Percentiles rank a stretch among this genome's conserved stretches.
Conservation (phyloP, 1,140 invertebrate genomes). For the Zophobas atratus region DNA sequence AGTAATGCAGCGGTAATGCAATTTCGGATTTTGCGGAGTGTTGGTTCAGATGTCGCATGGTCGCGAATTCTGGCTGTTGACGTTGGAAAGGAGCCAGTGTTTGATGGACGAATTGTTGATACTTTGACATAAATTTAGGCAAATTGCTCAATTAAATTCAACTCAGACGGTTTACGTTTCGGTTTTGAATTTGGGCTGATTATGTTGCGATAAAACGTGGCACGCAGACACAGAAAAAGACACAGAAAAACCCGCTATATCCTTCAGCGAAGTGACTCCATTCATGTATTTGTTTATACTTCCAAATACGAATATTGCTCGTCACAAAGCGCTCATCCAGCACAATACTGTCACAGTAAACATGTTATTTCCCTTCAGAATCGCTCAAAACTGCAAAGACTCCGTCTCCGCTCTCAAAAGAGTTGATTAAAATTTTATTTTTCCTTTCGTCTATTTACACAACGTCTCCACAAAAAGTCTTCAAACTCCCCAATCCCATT, state of each 20-base stretch:
- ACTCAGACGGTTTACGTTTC: too few relatives aligned
- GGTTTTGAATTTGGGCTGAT: too few relatives aligned
- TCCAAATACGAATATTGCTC: too few relatives aligned
- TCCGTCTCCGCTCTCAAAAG: background rate
- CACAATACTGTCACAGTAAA: background rate
- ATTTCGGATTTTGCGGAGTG: background rate
- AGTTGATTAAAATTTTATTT: slow-evolving; percentile 28
- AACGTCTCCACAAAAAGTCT: background rate
- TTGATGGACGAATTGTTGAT: slow-evolving; percentile 9
- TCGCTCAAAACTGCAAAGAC: background rate
- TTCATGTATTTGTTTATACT: too few relatives aligned
- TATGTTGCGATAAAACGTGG: too few relatives aligned
- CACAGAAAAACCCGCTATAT: too few relatives aligned
- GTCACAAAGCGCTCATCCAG: too few relatives aligned
- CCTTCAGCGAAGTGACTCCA: too few relatives aligned
- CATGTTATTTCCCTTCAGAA: background rate
- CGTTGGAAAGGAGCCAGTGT: slow-evolving; percentile 10
- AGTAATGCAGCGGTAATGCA: background rate
- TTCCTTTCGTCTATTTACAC: background rate
- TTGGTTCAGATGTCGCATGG: background rate
- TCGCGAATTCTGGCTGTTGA: background rate
- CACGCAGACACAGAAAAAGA: too few relatives aligned
- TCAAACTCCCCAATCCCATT: background rate
- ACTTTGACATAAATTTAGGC: slow-evolving; percentile 12
- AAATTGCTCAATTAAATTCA: slow-evolving; percentile 22